Evolutionary conservation across 2,888 invertebrate genomes (phyloP), one percentile per base, ranked within the genome.

Genomic region (Eupithecia dodoneata): DNA sequence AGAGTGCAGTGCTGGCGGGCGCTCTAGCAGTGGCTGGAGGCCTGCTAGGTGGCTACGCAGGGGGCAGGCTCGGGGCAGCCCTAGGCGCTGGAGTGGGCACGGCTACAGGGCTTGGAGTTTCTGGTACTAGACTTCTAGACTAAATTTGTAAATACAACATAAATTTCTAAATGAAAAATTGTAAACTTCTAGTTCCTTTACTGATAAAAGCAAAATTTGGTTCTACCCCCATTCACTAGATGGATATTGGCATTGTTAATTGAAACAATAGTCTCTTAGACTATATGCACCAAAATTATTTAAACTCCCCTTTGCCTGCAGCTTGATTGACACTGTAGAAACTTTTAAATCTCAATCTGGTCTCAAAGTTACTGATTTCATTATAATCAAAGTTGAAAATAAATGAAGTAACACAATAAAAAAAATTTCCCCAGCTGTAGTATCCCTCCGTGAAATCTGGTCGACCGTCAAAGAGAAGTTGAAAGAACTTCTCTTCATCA

Each of bases 371-470:
- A 6, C 49, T n/a, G 6, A 52, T 6, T n/a, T n/a, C n/a, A n/a
- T n/a, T 65, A 41, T 12, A 65, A 65, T 41, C 13, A 65, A 30
- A 63, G 10, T 10, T 47, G 10, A 2, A 47, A 52, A 52, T 65
- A 65, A 30, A 63, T 65, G 13, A 7, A 7, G 49, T 44, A 44
- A 45, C 18, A 12, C 41, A 9, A 45, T 67, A 4, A 3, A 9
- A n/a, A n/a, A n/a, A n/a, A n/a, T 41, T 67, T 71, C 84, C 81
- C 7, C 89, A 94, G 94, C 87, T 0, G 77, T 90, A 4, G 88
- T 93, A 4, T 87, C 92, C 0, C 87, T 94, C 0, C 86, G 92
- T 18, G 91, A 94, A 77, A 83, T 93, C 71, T 94, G 94, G 94
- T 79, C 82, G 0, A 77, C 78, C 0, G 85, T 93, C 0, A 91